Conservation (phyloP, 2,888 invertebrate genomes). For the Ctenicera cuprea region DNA sequence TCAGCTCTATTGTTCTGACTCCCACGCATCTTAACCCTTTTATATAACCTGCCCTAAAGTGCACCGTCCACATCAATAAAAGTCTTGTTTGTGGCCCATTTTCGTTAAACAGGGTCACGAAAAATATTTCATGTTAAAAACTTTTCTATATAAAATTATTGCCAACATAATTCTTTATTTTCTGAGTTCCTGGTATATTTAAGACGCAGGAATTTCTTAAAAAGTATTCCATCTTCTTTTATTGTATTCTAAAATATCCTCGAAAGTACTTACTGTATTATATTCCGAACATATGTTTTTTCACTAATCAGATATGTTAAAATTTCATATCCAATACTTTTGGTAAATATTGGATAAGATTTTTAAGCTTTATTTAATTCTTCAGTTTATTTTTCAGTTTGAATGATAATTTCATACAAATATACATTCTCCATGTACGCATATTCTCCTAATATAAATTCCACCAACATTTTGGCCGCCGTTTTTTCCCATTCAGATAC, state of each 20-base stretch:
- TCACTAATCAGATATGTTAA: too few species aligned
- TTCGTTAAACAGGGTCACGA: slow-evolving; percentile 44
- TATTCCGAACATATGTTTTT: too few species aligned
- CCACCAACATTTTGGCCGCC: slow-evolving; percentile 17
- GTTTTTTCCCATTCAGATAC: slow-evolving; percentile 1
- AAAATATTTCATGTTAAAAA: slow-evolving; percentile 19
- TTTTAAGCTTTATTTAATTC: background rate
- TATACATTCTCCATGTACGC: background rate
- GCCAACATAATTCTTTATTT: slow-evolving; percentile 28
- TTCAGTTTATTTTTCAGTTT: background rate
- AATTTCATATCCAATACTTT: background rate
- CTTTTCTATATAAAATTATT: background rate
- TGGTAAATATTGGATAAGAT: background rate
- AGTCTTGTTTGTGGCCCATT: slow-evolving; percentile 43
- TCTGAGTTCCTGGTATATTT: slow-evolving; percentile 44
- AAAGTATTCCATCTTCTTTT: slow-evolving; percentile 38
- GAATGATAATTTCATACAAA: background rate
- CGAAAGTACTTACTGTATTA: too few species aligned
- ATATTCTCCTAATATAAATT: slow-evolving; percentile 25
- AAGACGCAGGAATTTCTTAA: slow-evolving; percentile 52
- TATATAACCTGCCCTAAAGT: slow-evolving; percentile 52
- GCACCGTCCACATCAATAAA: slow-evolving; percentile 49
- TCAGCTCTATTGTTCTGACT: slow-evolving; percentile 76
- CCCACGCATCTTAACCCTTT: slow-evolving; percentile 71
- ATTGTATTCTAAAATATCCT: background rate